Conservation (phyloP, 2,797 vertebrate species). For the Vireo griseus region DNA sequence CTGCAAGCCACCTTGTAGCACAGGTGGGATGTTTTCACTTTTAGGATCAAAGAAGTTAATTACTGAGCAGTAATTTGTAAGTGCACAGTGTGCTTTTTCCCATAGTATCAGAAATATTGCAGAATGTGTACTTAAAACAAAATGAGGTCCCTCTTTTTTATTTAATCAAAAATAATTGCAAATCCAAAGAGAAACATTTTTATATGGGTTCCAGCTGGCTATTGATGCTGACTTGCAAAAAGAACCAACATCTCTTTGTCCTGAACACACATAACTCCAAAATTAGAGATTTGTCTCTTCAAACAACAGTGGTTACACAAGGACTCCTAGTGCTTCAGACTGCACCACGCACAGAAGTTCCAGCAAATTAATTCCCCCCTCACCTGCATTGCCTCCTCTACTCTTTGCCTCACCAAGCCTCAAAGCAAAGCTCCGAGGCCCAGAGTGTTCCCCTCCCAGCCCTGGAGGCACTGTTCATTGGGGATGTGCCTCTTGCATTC, state of each 20-base stretch:
- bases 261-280: not conserved
- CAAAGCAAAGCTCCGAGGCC: not conserved
- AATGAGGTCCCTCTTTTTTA: not conserved
- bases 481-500: not conserved
- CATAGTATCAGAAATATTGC: not conserved
- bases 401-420: not conserved
- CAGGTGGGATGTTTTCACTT: slow-evolving; percentile 32
- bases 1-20: not conserved
- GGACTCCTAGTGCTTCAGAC: not conserved
- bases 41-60: slow-evolving; percentile 54
- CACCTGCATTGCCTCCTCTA: not conserved
- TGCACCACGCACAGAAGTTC: not conserved
- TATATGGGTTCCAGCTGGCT: slow-evolving; percentile 11
- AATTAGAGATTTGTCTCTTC: slow-evolving; percentile 21
- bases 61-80: slow-evolving; percentile 34
- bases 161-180: slow-evolving; percentile 37
- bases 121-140: slow-evolving; percentile 21
- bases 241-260: not conserved
- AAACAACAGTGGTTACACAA: slow-evolving; percentile 2
- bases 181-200: slow-evolving; percentile 25
- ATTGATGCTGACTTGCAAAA: slow-evolving; percentile 35
- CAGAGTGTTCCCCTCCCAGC: not conserved
- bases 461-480: not conserved
- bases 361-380: not conserved
- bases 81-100: not conserved